Evolutionary conservation across 2,888 invertebrate genomes (phyloP), one percentile per base, ranked within the genome.

Genomic region (Harmothoe impar): DNA sequence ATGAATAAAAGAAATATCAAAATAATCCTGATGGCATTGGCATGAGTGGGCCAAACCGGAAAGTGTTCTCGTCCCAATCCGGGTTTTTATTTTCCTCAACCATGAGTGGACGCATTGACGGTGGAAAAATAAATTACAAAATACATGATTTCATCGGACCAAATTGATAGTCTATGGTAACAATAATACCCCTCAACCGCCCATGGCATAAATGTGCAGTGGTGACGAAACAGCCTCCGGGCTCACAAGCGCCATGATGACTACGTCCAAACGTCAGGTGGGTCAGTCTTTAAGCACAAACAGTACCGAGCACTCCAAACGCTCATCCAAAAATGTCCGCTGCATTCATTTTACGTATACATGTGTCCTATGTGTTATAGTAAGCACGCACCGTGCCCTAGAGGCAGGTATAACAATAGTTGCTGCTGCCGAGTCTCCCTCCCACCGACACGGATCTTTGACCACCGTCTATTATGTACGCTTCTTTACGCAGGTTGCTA

Each of bases 81-180:
- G 43, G 43, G 43, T 7, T 43, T 43, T 62, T 62, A 62, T n/a
- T 77, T 77, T 77, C 31, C 25, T 77, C 25, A 77, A 77, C 17
- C 77, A 77, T 29, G 77, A 77, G 17, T 31, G 17, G 25, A 77
- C 17, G 31, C 20, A 15, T 77, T 43, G 81, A 35, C n/a, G 43
- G 35, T 86, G 86, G 86, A 86, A 86, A 86, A 86, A 86, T 86
- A 86, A 86, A 86, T 86, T 86, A 86, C 54, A 86, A 54, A 86
- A 86, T 54, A 86, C 29, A 54, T 29, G 86, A 5, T 29, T 86
- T 25, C 84, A 23, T 33, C 72, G 17, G 68, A 68, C 20, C 17
- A 68, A 17, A n/a, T 25, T 7, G n/a, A 68, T 25, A 15, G 0
- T 35, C n/a, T 25, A 35, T 33, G 29, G 10, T 25, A 29, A 77